A percentile compares a stretch with the other conserved stretches of the same genome.
Evolutionary conservation across 2,113 vertebrate species (phyloP).

Genomic region (Delphinus delphis): DNA sequence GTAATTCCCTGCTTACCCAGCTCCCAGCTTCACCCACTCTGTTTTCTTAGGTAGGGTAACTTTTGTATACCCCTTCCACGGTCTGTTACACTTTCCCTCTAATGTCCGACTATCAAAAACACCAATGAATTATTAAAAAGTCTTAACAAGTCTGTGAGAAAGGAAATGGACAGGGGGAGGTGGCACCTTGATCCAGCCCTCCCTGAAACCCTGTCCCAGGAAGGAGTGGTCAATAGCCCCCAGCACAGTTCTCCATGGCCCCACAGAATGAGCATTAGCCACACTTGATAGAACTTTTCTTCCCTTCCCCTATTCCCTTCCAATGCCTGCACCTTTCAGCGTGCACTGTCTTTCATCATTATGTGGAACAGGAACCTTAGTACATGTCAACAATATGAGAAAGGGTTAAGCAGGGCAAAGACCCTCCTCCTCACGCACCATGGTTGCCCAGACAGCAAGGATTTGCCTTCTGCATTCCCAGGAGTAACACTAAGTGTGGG

Average conservation of each 20-base stretch:
- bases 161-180: neutral
- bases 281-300: neutral
- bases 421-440: neutral
- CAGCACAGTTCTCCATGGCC: neutral
- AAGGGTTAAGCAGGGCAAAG: neutral
- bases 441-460: neutral
- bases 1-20: neutral
- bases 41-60: neutral
- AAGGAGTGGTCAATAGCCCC: neutral
- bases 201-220: neutral
- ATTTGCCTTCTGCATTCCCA: neutral
- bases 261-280: neutral
- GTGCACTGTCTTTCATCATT: neutral
- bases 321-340: neutral
- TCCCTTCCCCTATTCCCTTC: neutral
- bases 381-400: neutral
- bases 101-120: neutral
- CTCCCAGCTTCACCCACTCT: neutral
- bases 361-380: neutral
- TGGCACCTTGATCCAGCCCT: neutral
- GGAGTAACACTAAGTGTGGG: neutral
- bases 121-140: neutral
- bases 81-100: neutral
- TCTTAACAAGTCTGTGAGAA: neutral
- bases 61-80: neutral